phyloP scores from a whole-genome alignment of 2,113 vertebrate genomes.

The Eubucco bourcierii region DNA sequence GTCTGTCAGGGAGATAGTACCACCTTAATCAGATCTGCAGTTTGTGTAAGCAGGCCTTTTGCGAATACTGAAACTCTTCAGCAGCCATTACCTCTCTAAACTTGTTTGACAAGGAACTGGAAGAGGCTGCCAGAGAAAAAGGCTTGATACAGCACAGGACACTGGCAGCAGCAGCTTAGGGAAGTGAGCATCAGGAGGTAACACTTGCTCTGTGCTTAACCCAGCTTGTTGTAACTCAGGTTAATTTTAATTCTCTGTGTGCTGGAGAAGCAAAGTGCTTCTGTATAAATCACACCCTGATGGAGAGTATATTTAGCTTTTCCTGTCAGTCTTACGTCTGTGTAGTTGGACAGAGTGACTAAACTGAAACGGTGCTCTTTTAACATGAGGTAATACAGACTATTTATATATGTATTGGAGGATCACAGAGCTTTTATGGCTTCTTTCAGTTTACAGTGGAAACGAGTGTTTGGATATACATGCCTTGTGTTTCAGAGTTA shows the following conservation, averaged over 20 bases:
- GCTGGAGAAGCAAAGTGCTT: not conserved
- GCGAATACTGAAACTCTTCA: not conserved
- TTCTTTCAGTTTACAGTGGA: not conserved
- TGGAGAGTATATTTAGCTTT: not conserved
- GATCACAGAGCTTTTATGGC: not conserved
- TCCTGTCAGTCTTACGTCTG: not conserved
- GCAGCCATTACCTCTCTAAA: conserved; percentile 3
- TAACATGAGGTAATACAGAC: not conserved
- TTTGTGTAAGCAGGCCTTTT: not conserved
- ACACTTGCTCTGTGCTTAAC: not conserved
- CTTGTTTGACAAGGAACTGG: conserved; percentile 13
- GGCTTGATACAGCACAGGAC: accelerated
- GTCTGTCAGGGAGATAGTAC: not conserved
- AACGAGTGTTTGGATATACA: not conserved
- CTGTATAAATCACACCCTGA: not conserved
- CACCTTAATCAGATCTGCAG: not conserved
- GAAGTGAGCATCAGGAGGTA: not conserved
- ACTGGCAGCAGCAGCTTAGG: not conserved
- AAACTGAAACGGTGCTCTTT: not conserved
- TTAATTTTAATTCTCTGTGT: not conserved
- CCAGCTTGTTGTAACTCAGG: not conserved
- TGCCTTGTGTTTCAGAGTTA: not conserved
- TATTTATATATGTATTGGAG: not conserved
- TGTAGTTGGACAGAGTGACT: not conserved
- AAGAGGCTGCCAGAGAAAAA: not conserved